These are phyloP conservation scores for Rhea pennata DNA, from an alignment of 2,113 vertebrate genomes.

Conservation along the genomic window DNA sequence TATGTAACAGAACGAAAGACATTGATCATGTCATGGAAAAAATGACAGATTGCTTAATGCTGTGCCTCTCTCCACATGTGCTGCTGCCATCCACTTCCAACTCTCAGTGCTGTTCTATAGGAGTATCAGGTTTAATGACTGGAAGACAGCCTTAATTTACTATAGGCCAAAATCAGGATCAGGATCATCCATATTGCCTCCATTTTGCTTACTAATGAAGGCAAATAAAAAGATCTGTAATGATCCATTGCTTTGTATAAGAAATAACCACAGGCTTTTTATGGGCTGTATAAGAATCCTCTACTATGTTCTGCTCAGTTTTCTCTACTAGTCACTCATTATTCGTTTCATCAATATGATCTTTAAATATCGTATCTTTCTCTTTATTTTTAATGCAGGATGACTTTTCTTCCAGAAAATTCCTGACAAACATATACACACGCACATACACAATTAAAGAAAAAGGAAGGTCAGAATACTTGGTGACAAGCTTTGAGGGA, in stretches of 20 bases:
- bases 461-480: background rate
- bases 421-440: background rate
- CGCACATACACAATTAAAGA: background rate
- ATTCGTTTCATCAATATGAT: background rate
- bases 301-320: background rate
- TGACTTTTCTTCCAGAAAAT: background rate
- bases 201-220: background rate
- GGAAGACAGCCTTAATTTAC: background rate
- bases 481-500: background rate
- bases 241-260: background rate
- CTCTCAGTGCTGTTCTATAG: constrained; percentile 37
- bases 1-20: background rate
- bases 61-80: constrained; percentile 44
- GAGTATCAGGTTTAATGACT: background rate
- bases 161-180: background rate
- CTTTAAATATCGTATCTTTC: background rate
- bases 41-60: constrained; percentile 17
- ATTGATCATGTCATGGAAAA: background rate
- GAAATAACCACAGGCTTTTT: background rate
- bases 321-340: background rate
- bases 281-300: background rate
- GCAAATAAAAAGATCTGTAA: background rate
- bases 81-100: constrained; percentile 32
- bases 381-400: background rate
- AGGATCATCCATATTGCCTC: background rate